Evolutionary conservation across 2,113 vertebrate genomes (phyloP).

Genomic region (Isichthys henryi): DNA sequence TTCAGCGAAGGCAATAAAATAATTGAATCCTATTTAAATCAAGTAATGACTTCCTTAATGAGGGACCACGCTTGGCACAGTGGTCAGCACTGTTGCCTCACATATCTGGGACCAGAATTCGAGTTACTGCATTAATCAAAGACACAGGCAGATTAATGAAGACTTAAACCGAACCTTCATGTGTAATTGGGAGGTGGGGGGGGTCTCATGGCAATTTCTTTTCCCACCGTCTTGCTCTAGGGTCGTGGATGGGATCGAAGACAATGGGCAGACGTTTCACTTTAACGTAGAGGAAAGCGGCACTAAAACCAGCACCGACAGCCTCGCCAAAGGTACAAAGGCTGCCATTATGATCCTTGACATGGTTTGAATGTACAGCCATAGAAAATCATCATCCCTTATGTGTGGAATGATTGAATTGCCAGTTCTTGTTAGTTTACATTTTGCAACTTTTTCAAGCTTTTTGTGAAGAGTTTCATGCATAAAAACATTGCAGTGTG

Average conservation of each 20-base stretch:
- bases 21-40: not conserved
- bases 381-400: not conserved
- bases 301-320: conserved; percentile 36
- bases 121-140: not conserved
- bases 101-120: not conserved
- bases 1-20: not conserved
- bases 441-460: not conserved
- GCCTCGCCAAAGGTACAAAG: conserved; percentile 13
- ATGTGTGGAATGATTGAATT: not conserved
- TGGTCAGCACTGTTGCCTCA: not conserved
- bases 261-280: conserved; percentile 68
- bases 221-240: conserved; percentile 42
- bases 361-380: not conserved
- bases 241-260: conserved; percentile 89
- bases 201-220: not conserved
- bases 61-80: not conserved
- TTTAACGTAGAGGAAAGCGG: conserved; percentile 59
- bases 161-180: not conserved
- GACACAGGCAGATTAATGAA: not conserved
- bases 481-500: not conserved
- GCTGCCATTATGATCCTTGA: not conserved
- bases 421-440: not conserved
- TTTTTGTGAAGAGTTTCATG: not conserved
- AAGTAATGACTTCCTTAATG: not conserved
- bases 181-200: not conserved